Conservation (phyloP, 1,140 invertebrate genomes). For the Maconellicoccus hirsutus region DNA sequence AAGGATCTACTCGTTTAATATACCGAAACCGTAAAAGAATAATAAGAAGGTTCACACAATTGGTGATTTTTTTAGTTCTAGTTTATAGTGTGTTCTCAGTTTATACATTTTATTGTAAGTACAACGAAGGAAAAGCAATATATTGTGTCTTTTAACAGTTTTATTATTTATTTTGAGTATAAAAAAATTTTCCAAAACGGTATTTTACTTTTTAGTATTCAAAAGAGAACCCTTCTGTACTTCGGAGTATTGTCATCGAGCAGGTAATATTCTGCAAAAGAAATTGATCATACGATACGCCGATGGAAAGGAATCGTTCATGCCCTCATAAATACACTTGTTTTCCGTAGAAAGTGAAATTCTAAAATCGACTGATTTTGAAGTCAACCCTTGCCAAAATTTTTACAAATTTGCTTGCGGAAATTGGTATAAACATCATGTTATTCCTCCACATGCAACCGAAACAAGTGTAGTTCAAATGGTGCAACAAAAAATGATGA, state of each 20-base stretch:
- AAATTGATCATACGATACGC: too few relatives aligned
- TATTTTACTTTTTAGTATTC: background rate
- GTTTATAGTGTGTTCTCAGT: background rate
- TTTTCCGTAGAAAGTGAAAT: slow-evolving; percentile 61
- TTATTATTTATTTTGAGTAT: background rate
- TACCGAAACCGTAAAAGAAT: background rate
- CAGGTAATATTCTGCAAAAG: background rate
- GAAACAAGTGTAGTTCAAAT: background rate
- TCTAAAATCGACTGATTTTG: slow-evolving; percentile 68
- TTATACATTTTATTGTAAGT: background rate
- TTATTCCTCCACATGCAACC: slow-evolving; percentile 50
- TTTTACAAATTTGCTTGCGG: slow-evolving; percentile 86
- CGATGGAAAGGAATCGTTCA: too few relatives aligned
- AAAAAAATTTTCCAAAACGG: background rate
- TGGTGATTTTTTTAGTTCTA: background rate
- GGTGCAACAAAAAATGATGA: background rate
- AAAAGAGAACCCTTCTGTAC: background rate
- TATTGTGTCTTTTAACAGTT: background rate
- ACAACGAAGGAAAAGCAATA: background rate
- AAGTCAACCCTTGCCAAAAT: slow-evolving; percentile 67
- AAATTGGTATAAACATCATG: slow-evolving; percentile 75
- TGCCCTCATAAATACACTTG: background rate
- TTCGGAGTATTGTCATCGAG: background rate
- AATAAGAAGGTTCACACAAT: background rate
- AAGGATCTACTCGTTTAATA: background rate